Percentiles rank a stretch among this genome's conserved stretches.
phyloP scores from a whole-genome alignment of 1,140 invertebrate genomes.

The Drosophila tani region DNA sequence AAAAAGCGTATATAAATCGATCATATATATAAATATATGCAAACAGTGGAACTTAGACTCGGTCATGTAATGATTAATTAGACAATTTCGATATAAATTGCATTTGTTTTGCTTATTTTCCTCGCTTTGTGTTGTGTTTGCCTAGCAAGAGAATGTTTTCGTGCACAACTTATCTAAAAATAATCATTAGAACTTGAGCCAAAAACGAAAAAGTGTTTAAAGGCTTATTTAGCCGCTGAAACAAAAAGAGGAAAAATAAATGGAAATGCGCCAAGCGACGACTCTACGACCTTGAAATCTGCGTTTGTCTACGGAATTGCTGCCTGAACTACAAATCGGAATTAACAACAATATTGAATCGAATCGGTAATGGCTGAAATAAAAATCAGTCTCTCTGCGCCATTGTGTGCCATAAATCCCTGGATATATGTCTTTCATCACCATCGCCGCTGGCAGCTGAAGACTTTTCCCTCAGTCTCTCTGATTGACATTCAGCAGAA shows the following conservation, averaged over 20 bases:
- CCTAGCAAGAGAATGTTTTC: constrained; percentile 31
- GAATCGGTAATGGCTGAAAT: constrained; percentile 18
- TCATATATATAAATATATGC: constrained; percentile 16
- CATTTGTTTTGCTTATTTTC: constrained; percentile 30
- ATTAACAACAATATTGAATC: constrained; percentile 2
- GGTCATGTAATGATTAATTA: constrained; percentile 69
- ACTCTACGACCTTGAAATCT: constrained; percentile 64
- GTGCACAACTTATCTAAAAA: constrained; percentile 73
- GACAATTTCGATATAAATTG: constrained; percentile 38
- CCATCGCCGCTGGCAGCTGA: constrained; percentile 9
- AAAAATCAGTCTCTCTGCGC: constrained; percentile 7
- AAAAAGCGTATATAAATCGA: constrained; percentile 27
- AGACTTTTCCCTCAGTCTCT: constrained; percentile 15
- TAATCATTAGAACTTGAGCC: constrained; percentile 75
- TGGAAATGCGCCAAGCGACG: constrained; percentile 52
- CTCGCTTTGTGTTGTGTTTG: constrained; percentile 33
- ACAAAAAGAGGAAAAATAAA: constrained; percentile 38
- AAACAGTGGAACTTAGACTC: constrained; percentile 3
- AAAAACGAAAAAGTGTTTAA: constrained; percentile 60
- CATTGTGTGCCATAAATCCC: constrained; percentile 31
- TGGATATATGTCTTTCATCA: constrained; percentile 58
- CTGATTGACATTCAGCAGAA: constrained; percentile 69
- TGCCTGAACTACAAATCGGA: constrained; percentile 2
- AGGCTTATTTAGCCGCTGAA: constrained; percentile 38
- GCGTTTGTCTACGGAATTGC: constrained; percentile 26